A percentile compares a stretch with the other conserved stretches of the same genome.
These are phyloP conservation scores for Sebastiscus tertius DNA, from an alignment of 2,797 vertebrate species.

Conservation along the genomic window DNA sequence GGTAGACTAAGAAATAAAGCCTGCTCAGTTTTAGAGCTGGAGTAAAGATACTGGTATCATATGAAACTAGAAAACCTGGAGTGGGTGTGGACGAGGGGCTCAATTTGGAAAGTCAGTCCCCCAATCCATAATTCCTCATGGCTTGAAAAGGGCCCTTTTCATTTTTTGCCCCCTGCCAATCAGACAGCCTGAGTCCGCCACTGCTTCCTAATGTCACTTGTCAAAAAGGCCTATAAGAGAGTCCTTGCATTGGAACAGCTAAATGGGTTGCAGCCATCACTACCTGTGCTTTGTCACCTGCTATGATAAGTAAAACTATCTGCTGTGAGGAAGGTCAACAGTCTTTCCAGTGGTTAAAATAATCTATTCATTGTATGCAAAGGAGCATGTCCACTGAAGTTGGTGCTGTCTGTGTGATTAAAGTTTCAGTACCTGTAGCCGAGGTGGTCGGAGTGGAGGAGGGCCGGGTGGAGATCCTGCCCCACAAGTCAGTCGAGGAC, in stretches of 20 bases:
- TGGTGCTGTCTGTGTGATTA: not conserved
- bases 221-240: not conserved
- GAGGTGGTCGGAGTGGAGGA: slow-evolving; percentile 82
- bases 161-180: too few species aligned
- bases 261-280: not conserved
- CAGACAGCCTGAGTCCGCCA: too few species aligned
- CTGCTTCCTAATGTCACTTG: too few species aligned
- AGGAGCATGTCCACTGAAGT: not conserved
- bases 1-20: too few species aligned
- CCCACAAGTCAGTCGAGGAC: slow-evolving; percentile 77
- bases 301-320: not conserved
- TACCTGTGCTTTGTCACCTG: not conserved
- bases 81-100: too few species aligned
- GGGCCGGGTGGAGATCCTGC: slow-evolving; percentile 75
- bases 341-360: not conserved
- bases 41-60: too few species aligned
- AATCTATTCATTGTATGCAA: not conserved
- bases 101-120: too few species aligned
- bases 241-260: not conserved
- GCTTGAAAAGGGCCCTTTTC: too few species aligned
- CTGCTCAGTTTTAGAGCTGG: too few species aligned
- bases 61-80: too few species aligned
- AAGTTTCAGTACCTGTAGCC: slow-evolving; percentile 81
- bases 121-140: too few species aligned
- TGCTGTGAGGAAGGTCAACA: not conserved